Base-by-base conservation (phyloP, 2,888 invertebrate species). In the Conistra vaccinii region DNA sequence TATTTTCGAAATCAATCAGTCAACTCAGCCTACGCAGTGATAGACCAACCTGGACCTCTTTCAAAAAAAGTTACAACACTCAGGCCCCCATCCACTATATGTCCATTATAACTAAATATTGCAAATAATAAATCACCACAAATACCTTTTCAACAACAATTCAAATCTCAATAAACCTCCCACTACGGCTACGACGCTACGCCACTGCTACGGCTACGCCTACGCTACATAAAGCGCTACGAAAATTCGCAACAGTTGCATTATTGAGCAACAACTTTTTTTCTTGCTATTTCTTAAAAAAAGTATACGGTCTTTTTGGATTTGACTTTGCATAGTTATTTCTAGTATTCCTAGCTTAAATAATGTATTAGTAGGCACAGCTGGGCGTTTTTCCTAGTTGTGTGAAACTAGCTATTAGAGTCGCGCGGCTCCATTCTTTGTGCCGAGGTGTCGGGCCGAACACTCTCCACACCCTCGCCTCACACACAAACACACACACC, bases 381-480 rank as follows among this genome's bases (percentile, higher is more conserved):
- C 90, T 90, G 78, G 79, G 88, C 39, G 67, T 51, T 53, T 48
- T 26, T 62, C 68, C 88, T 92, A 93, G 95, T 91, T 88, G 84
- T 89, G 90, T 83, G 87, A 93, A 94, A 94, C 93, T 94, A 95
- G 95, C 94, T 94, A 92, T 94, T 93, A 94, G 89, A 89, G 88
- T 86, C 81, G 88, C 83, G 89, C 89, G 89, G 90, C 84, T 85
- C 87, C 80, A 83, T 78, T 86, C 95, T 96, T 95, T 96, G 95
- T 95, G 91, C 89, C 81, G 93, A 96, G 96, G 96, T 95, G 96
- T 96, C 95, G 95, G 89, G 84, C 90, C 93, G 93, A 86, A 88
- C 87, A 76, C 93, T 88, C 93, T 93, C 88, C 76, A 76, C 84
- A 62, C 80, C 76, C 80, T 75, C 75, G 70, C 76, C 32, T n/a